Evolutionary conservation across 2,797 vertebrate species (phyloP).

Genomic region (Oreochromis grahami): DNA sequence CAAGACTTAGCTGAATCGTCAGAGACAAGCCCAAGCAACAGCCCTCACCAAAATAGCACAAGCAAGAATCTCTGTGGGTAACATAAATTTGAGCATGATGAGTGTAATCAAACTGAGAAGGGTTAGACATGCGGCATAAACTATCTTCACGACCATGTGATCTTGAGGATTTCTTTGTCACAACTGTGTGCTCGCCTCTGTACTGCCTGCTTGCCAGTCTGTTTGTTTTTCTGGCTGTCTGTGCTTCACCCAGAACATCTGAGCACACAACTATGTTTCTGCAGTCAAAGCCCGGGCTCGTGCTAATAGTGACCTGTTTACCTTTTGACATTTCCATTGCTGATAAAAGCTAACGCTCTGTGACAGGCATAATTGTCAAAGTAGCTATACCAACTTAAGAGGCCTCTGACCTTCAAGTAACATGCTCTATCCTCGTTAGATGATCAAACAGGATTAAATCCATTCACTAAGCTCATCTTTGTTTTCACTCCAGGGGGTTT

Average conservation of each 20-base stretch:
- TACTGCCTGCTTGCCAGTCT: not conserved
- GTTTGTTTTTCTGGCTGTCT: slow-evolving; percentile 32
- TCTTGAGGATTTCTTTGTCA: slow-evolving; percentile 60
- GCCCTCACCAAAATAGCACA: slow-evolving; percentile 63
- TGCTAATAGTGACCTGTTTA: slow-evolving; percentile 45
- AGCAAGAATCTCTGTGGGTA: slow-evolving; percentile 61
- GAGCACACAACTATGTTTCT: slow-evolving; percentile 26
- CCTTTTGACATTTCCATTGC: slow-evolving; percentile 55
- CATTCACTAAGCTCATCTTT: slow-evolving; percentile 37
- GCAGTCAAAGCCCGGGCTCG: not conserved
- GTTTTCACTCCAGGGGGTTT: slow-evolving; percentile 24
- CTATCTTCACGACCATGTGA: slow-evolving; percentile 37
- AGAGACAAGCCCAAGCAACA: slow-evolving; percentile 58
- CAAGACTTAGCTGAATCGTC: slow-evolving; percentile 33
- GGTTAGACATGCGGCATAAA: slow-evolving; percentile 58
- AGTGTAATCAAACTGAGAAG: slow-evolving; percentile 64
- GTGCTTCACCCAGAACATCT: slow-evolving; percentile 22
- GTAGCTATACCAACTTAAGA: slow-evolving; percentile 49
- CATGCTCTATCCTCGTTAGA: slow-evolving; percentile 34
- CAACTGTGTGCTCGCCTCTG: slow-evolving; percentile 29
- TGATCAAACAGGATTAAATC: slow-evolving; percentile 48
- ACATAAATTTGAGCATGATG: slow-evolving; percentile 67
- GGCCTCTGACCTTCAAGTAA: slow-evolving; percentile 38
- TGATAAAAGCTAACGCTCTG: slow-evolving; percentile 28
- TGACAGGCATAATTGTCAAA: slow-evolving; percentile 47